Evolutionary conservation across 1,140 invertebrate genomes (phyloP), one percentile per base, ranked within the genome.

Genomic region (Brachystomella parvula): DNA sequence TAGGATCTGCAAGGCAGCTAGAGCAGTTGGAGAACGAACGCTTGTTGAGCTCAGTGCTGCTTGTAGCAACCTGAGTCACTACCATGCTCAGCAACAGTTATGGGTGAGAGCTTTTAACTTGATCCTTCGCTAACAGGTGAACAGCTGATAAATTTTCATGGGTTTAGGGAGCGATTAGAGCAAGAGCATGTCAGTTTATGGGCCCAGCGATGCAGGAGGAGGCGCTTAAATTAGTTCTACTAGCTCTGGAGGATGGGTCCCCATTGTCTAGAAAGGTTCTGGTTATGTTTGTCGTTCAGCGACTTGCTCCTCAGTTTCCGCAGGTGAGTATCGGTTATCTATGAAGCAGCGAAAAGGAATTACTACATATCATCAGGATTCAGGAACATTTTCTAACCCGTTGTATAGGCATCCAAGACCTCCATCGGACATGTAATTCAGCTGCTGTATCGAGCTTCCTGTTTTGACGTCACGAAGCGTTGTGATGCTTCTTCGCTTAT

Each of bases 351-450:
- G n/a, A n/a, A n/a, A n/a, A n/a, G n/a, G n/a, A n/a, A n/a, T n/a
- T n/a, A n/a, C n/a, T n/a, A n/a, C n/a, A n/a, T n/a, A n/a, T n/a
- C n/a, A n/a, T n/a, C n/a, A n/a, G n/a, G n/a, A n/a, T n/a, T n/a
- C n/a, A n/a, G n/a, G n/a, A n/a, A n/a, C n/a, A n/a, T n/a, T n/a
- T n/a, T n/a, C n/a, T 29, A n/a, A n/a, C n/a, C 35, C 17, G n/a
- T 28, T 62, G n/a, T 66, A 21, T 33, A 73, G 82, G 93, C 95
- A 53, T 97, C 94, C 3, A 98, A 98, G 82, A 98, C 95, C 6
- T 95, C 92, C 75, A 96, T 98, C 75, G 96, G 96, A 1, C 96
- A 99, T 81, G 96, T 99, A 33, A 96, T 99, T 26, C 96, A 99
- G 78, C 82, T 99, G 19, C 81, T 99, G 0, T 99, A 99, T 76